phyloP scores from a whole-genome alignment of 2,888 invertebrate species.

The Hemistola chrysoprasaria region DNA sequence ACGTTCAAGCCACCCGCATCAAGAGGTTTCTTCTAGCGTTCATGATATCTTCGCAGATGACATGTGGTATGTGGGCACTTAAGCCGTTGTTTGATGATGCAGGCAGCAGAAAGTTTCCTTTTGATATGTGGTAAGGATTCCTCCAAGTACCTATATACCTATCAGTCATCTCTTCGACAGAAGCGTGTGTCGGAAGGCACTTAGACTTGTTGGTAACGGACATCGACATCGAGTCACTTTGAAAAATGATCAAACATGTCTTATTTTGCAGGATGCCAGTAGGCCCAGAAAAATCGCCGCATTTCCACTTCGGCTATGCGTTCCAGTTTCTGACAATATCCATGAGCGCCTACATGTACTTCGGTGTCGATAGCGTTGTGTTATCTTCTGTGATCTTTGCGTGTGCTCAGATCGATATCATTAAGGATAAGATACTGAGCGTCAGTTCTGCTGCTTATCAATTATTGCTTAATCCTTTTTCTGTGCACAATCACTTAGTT shows the following conservation, averaged over 20 bases:
- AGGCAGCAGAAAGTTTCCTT: constrained; percentile 62
- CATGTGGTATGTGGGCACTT: constrained; percentile 63
- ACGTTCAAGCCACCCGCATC: constrained; percentile 55
- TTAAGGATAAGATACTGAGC: constrained; percentile 63
- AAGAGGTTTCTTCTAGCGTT: constrained; percentile 59
- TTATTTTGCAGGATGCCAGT: constrained; percentile 63
- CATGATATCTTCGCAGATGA: constrained; percentile 62
- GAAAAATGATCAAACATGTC: too few relatives aligned
- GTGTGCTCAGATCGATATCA: constrained; percentile 67
- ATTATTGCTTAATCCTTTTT: too few relatives aligned
- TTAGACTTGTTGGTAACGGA: too few relatives aligned
- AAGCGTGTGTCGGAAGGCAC: too few relatives aligned
- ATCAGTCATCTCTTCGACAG: too few relatives aligned
- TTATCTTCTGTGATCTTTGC: constrained; percentile 67
- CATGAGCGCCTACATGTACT: constrained; percentile 71
- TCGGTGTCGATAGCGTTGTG: constrained; percentile 70
- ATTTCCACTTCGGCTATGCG: constrained; percentile 61
- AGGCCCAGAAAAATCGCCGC: constrained; percentile 45
- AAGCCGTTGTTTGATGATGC: constrained; percentile 66
- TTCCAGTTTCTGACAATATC: constrained; percentile 64
- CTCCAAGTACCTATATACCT: too few relatives aligned
- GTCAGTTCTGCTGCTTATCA: constrained; percentile 38
- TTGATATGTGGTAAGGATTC: constrained; percentile 66
- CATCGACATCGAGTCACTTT: too few relatives aligned
- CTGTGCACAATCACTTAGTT: too few relatives aligned